Evolutionary conservation across 2,888 invertebrate genomes (phyloP).

Genomic region (Gasteruption jaculator): DNA sequence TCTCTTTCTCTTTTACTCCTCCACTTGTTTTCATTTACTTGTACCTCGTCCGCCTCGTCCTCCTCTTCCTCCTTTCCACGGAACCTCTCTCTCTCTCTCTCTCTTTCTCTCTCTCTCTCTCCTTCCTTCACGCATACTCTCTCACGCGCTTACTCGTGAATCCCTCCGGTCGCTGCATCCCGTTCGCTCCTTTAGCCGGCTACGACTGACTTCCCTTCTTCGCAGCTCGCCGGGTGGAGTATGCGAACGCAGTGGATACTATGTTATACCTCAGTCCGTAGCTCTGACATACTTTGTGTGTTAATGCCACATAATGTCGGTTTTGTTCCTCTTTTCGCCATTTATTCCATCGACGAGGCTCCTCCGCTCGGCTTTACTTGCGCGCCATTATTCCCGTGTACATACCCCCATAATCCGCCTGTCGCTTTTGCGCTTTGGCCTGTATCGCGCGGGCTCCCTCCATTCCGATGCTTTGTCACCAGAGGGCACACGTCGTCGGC

Average conservation of each 20-base stretch:
- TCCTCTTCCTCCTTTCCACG: conserved; percentile 13
- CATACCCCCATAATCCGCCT: conserved; percentile 13
- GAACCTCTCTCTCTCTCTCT: conserved; percentile 16
- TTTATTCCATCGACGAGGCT: conserved; percentile 45
- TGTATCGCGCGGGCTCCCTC: conserved; percentile 17
- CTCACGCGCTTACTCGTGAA: too few relatives aligned
- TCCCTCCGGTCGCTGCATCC: conserved; percentile 9
- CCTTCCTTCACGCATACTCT: conserved; percentile 2
- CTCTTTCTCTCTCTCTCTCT: conserved; percentile 10
- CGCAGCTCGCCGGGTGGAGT: conserved; percentile 31
- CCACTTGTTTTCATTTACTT: conserved; percentile 18
- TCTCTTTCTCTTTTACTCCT: conserved; percentile 15
- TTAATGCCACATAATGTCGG: conserved; percentile 52
- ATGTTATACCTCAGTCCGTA: conserved; percentile 46
- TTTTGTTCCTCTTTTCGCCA: conserved; percentile 50
- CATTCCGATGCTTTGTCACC: too few relatives aligned
- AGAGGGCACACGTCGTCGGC: too few relatives aligned
- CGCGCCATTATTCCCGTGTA: conserved; percentile 22
- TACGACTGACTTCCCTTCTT: conserved; percentile 17
- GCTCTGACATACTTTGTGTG: conserved; percentile 52
- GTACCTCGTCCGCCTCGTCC: conserved; percentile 15
- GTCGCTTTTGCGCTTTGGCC: background rate
- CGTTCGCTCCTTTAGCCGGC: conserved; percentile 12
- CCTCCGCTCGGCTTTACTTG: conserved; percentile 23
- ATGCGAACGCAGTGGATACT: conserved; percentile 43